Base-by-base conservation (phyloP, 2,797 vertebrate species). In the Pangasius djambal region DNA sequence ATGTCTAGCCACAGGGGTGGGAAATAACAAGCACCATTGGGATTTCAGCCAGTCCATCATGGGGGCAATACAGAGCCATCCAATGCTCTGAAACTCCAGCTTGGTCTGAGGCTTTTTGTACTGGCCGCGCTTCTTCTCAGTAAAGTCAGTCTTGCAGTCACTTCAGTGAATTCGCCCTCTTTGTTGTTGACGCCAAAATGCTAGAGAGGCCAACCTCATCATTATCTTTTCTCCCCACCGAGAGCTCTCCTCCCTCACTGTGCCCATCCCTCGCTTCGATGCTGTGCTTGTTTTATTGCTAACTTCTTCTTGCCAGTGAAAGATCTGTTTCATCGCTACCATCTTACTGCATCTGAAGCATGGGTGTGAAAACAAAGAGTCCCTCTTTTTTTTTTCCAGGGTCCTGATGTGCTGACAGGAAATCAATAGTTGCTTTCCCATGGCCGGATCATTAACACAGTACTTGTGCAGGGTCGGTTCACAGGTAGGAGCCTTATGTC, bases 11-110 rank as follows among this genome's bases (percentile, higher is more conserved):
- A 93, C 95, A 93, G 96, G 96, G 96, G 95, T 96, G 96, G 95
- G 95, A 96, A 96, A 97, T 97, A 97, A 97, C 95, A 97, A 97
- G 96, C 96, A 95, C 95, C 95, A 94, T 95, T 93, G 96, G 96
- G 96, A 96, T 95, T 96, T 95, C 94, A 91, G 85, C 85, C 48
- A 85, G 93, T 93, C 85, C 89, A 83, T 86, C 89, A 89, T 86
- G 91, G 87, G 88, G 90, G 85, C 86, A 83, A 89, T 91, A 90
- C 90, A 91, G 83, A 89, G 81, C 89, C 86, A 91, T 61, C 57
- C 83, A 90, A 86, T 78, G 72, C 83, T 86, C 77, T 86, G 87
- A 89, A 90, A 87, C 61, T 87, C 86, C 89, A 88, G 89, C 79
- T 78, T 63, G 93, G 94, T 91, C 93, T 92, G 90, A 93, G 94